These are phyloP conservation scores for Ochlodes sylvanus DNA, from an alignment of 2,888 invertebrate genomes.

Conservation along the genomic window DNA sequence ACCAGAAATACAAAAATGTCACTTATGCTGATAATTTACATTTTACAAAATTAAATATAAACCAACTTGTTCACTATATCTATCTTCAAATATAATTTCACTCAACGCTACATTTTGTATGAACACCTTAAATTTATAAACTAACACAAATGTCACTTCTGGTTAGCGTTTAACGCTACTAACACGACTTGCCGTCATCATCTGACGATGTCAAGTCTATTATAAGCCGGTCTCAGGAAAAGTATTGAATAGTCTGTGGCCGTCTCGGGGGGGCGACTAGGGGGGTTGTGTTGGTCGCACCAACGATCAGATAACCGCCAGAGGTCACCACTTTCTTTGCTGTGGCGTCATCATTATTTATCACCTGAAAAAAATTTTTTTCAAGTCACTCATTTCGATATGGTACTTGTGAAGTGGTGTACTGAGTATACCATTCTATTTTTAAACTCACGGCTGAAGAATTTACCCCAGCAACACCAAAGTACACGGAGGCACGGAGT, in stretches of 20 bases:
- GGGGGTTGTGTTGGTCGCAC: conserved; percentile 50
- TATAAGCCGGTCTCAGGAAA: conserved; percentile 50
- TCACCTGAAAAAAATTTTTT: conserved; percentile 51
- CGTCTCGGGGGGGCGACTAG: conserved; percentile 54
- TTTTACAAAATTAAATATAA: too few relatives aligned
- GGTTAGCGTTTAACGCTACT: background rate
- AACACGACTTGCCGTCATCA: background rate
- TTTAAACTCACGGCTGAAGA: too few relatives aligned
- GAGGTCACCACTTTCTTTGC: conserved; percentile 73
- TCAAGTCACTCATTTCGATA: too few relatives aligned
- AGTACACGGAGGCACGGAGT: too few relatives aligned
- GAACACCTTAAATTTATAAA: background rate
- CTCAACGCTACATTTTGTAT: background rate
- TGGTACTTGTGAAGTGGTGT: too few relatives aligned
- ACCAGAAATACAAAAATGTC: background rate
- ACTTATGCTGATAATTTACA: background rate
- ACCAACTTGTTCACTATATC: background rate
- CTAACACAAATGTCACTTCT: background rate
- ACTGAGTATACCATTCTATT: too few relatives aligned
- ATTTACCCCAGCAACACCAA: too few relatives aligned
- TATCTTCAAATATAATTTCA: background rate
- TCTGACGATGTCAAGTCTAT: conserved; percentile 12
- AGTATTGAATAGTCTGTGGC: conserved; percentile 63
- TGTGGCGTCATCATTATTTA: conserved; percentile 58
- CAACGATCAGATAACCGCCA: conserved; percentile 77